phyloP scores from a whole-genome alignment of 2,888 invertebrate genomes.

The Amiota mariae region DNA sequence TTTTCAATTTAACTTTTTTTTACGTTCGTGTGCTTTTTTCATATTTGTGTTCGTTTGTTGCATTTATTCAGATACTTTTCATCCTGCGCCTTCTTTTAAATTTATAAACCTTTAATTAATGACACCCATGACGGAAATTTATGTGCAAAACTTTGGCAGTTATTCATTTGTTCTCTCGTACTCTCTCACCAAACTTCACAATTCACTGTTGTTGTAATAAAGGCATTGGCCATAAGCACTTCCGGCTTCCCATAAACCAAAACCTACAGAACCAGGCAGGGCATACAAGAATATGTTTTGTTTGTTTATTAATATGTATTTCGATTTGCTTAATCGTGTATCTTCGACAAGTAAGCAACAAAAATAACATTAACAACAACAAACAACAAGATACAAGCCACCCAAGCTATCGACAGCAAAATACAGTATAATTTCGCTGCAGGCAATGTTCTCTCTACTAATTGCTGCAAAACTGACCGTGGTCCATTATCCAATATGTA shows the following conservation, averaged over 20 bases:
- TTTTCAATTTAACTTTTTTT: constrained; percentile 23
- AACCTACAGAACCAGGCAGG: neutral
- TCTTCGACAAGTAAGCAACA: constrained; percentile 15
- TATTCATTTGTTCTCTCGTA: constrained; percentile 41
- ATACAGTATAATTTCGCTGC: constrained; percentile 19
- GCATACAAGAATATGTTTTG: constrained; percentile 2
- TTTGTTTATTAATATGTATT: constrained; percentile 29
- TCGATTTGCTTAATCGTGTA: constrained; percentile 26
- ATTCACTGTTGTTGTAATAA: neutral
- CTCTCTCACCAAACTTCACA: neutral
- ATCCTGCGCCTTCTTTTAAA: neutral
- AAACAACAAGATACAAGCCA: neutral
- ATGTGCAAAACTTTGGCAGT: constrained; percentile 71
- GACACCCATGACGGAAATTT: constrained; percentile 72
- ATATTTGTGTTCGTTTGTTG: neutral
- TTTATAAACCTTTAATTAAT: constrained; percentile 63
- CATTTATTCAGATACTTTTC: too few species aligned
- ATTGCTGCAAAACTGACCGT: constrained; percentile 17
- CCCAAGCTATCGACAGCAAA: neutral
- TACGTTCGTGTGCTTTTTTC: neutral
- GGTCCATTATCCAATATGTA: constrained; percentile 21
- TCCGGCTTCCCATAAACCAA: neutral
- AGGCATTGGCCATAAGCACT: constrained; percentile 23
- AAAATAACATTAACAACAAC: neutral
- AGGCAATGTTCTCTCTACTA: constrained; percentile 8